A percentile compares a stretch with the other conserved stretches of the same genome.
These are phyloP conservation scores for Anoplophora glabripennis DNA, from an alignment of 1,140 invertebrate genomes.

Conservation along the genomic window DNA sequence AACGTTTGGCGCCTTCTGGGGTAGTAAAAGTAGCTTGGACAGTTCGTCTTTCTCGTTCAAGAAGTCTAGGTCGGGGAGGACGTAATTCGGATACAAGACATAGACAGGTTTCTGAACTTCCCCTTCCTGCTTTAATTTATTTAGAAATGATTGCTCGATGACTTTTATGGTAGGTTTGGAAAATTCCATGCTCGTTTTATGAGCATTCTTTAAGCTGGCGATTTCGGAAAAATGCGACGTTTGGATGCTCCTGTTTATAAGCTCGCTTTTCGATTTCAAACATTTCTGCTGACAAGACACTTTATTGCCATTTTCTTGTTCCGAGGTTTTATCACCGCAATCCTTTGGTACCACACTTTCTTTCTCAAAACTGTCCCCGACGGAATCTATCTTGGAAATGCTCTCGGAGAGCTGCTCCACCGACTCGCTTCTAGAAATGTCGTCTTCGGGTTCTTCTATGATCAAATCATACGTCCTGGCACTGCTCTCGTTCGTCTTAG, in stretches of 20 bases:
- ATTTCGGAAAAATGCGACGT: constrained; percentile 56
- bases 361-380: constrained; percentile 28
- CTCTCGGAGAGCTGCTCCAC: constrained; percentile 54
- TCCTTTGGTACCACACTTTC: constrained; percentile 42
- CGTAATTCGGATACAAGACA: constrained; percentile 89
- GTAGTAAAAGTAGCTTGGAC: constrained; percentile 51
- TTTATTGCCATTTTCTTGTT: not conserved
- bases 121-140: constrained; percentile 60
- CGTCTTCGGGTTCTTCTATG: constrained; percentile 51
- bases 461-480: constrained; percentile 47
- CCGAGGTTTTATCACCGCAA: constrained; percentile 52
- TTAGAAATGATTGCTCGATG: constrained; percentile 63
- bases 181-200: constrained; percentile 27
- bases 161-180: constrained; percentile 51
- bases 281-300: constrained; percentile 45
- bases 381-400: constrained; percentile 45
- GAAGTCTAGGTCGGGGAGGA: constrained; percentile 84
- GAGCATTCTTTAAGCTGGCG: constrained; percentile 34
- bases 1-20: constrained; percentile 46
- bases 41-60: constrained; percentile 62
- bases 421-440: constrained; percentile 47
- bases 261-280: constrained; percentile 45
- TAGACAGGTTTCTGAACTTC: constrained; percentile 74
- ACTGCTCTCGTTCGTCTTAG: constrained; percentile 32
- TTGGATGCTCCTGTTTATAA: constrained; percentile 71